Evolutionary conservation across 2,888 invertebrate species (phyloP).

Genomic region (Andrena trimmerana): DNA sequence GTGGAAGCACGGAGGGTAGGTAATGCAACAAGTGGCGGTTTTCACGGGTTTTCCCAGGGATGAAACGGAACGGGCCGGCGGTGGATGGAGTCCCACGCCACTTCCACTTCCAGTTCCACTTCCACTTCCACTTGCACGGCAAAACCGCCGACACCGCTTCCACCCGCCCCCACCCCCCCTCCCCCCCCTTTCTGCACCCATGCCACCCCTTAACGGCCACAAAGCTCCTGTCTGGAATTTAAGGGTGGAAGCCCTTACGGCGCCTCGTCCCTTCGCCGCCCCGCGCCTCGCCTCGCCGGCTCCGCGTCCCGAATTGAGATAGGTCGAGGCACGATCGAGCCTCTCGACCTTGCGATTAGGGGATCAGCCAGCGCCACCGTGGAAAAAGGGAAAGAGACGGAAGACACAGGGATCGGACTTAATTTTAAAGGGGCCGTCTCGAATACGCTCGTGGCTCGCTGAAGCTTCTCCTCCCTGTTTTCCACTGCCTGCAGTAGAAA

Average conservation of each 20-base stretch:
- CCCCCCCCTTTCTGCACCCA: constrained; percentile 48
- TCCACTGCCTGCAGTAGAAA: not conserved
- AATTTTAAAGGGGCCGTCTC: constrained; percentile 64
- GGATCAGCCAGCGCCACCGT: constrained; percentile 40
- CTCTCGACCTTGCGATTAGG: constrained; percentile 74
- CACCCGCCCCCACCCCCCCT: not conserved
- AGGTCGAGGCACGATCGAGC: constrained; percentile 79
- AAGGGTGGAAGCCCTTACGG: constrained; percentile 78
- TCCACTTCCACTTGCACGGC: constrained; percentile 71
- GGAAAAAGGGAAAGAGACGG: not conserved
- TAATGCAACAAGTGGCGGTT: constrained; percentile 85
- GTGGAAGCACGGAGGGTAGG: constrained; percentile 67
- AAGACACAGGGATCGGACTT: constrained; percentile 28
- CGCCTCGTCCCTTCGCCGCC: constrained; percentile 62
- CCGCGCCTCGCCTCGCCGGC: constrained; percentile 22
- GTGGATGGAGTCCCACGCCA: constrained; percentile 75
- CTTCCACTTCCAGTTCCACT: constrained; percentile 69
- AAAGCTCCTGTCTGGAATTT: constrained; percentile 78
- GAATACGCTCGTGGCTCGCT: not conserved
- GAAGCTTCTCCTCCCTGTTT: not conserved
- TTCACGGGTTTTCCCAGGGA: constrained; percentile 85
- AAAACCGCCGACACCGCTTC: constrained; percentile 70
- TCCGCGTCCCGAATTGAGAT: constrained; percentile 73
- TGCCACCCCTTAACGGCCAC: constrained; percentile 72
- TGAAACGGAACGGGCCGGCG: constrained; percentile 79